A percentile compares a stretch with the other conserved stretches of the same genome.
Evolutionary conservation across 1,140 invertebrate species (phyloP).

Genomic region (Samia ricini): DNA sequence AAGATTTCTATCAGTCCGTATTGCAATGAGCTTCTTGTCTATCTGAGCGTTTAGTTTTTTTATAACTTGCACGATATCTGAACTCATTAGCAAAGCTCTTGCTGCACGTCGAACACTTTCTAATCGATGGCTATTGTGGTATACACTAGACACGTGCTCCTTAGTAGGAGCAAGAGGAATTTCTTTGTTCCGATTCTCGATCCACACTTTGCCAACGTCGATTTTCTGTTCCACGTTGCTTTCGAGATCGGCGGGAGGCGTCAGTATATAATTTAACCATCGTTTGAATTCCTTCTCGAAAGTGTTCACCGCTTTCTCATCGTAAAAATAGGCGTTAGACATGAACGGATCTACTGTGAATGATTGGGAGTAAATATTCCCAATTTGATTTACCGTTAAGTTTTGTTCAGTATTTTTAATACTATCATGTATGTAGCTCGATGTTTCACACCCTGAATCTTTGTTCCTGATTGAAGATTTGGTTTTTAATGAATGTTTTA

Average conservation of each 20-base stretch:
- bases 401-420: slow-evolving; percentile 48
- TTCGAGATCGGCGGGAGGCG: slow-evolving; percentile 85
- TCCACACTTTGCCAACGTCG: slow-evolving; percentile 86
- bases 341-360: slow-evolving; percentile 84
- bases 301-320: slow-evolving; percentile 87
- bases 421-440: slow-evolving; percentile 47
- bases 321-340: slow-evolving; percentile 84
- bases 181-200: slow-evolving; percentile 82
- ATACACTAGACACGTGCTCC: slow-evolving; percentile 81
- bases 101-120: slow-evolving; percentile 83
- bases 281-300: slow-evolving; percentile 90
- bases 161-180: slow-evolving; percentile 82
- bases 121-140: slow-evolving; percentile 81
- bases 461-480: slow-evolving; percentile 32
- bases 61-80: slow-evolving; percentile 79
- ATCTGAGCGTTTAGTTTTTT: slow-evolving; percentile 80
- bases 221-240: slow-evolving; percentile 80
- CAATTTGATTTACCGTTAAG: slow-evolving; percentile 48
- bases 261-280: slow-evolving; percentile 93
- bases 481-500: slow-evolving; percentile 40
- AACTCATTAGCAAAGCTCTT: slow-evolving; percentile 77
- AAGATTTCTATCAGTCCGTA: slow-evolving; percentile 84
- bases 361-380: slow-evolving; percentile 78
- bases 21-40: slow-evolving; percentile 81
- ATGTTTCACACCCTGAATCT: slow-evolving; percentile 30